Percentiles rank a stretch among this genome's conserved stretches.
Conservation (phyloP, 2,797 vertebrate genomes). For the Falco berigora region DNA sequence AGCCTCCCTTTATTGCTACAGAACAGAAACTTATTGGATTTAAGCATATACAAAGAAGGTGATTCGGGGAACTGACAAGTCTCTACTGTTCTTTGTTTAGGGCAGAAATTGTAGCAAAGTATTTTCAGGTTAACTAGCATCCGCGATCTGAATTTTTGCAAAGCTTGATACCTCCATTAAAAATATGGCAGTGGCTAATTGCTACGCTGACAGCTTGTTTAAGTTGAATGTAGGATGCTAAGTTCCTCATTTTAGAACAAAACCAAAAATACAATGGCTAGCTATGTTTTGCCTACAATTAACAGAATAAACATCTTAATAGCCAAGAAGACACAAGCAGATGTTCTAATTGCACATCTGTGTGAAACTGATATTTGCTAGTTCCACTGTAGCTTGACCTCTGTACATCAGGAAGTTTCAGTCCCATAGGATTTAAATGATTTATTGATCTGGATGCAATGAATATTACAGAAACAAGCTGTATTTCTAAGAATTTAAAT, state of each 20-base stretch:
- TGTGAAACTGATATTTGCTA: constrained; percentile 65
- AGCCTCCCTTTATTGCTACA: not conserved
- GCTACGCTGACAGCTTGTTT: constrained; percentile 34
- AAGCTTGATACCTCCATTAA: not conserved
- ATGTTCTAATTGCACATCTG: constrained; percentile 67
- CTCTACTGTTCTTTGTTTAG: not conserved
- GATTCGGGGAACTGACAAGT: not conserved
- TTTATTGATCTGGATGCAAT: constrained; percentile 68
- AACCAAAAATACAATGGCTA: constrained; percentile 45
- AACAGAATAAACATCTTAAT: constrained; percentile 69
- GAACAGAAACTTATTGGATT: not conserved
- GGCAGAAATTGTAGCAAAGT: not conserved
- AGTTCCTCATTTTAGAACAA: constrained; percentile 41
- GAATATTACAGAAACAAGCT: constrained; percentile 61
- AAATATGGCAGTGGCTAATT: constrained; percentile 27
- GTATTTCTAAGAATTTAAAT: constrained; percentile 59
- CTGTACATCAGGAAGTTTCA: constrained; percentile 57
- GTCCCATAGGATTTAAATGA: constrained; percentile 59
- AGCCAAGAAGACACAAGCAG: constrained; percentile 68
- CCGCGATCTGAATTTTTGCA: not conserved
- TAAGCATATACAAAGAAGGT: not conserved
- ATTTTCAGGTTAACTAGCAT: not conserved
- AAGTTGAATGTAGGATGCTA: constrained; percentile 21
- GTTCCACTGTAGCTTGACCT: constrained; percentile 67
- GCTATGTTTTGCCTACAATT: constrained; percentile 64